Percentiles rank a stretch among this genome's conserved stretches.
These are phyloP conservation scores for Gephyroberyx darwinii DNA, from an alignment of 2,797 vertebrate species.

Conservation along the genomic window DNA sequence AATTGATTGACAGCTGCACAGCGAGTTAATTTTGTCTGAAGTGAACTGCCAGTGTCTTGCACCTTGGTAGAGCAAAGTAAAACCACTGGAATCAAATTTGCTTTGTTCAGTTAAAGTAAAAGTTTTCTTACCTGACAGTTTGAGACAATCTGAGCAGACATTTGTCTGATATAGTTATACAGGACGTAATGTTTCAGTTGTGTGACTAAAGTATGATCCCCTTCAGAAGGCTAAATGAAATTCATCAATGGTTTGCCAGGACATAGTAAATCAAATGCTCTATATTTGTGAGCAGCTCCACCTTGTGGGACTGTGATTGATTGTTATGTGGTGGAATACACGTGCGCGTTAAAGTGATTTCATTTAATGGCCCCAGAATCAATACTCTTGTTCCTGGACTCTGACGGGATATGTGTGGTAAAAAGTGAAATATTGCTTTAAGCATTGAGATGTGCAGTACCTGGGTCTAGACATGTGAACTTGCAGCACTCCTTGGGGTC, in stretches of 20 bases:
- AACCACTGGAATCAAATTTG: background rate
- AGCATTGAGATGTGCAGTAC: constrained; percentile 68
- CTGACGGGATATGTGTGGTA: background rate
- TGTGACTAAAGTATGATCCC: background rate
- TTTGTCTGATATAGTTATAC: background rate
- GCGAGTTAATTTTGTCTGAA: background rate
- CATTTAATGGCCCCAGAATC: background rate
- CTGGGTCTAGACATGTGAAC: constrained; percentile 96
- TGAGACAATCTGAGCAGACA: background rate
- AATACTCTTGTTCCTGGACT: background rate
- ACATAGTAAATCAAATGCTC: background rate
- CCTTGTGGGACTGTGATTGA: constrained; percentile 29
- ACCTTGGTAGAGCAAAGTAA: background rate
- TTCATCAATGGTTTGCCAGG: background rate
- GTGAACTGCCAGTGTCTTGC: background rate
- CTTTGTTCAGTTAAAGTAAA: background rate
- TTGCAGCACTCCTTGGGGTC: constrained; percentile 99
- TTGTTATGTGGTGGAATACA: no score
- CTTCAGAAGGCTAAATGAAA: no score
- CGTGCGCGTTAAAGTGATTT: background rate
- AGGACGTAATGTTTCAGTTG: background rate
- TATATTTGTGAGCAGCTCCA: constrained; percentile 14
- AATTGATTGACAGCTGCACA: background rate
- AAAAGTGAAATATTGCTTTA: background rate
- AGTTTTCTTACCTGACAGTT: background rate